phyloP scores from a whole-genome alignment of 2,888 invertebrate genomes.

The Drosophila seclusa region DNA sequence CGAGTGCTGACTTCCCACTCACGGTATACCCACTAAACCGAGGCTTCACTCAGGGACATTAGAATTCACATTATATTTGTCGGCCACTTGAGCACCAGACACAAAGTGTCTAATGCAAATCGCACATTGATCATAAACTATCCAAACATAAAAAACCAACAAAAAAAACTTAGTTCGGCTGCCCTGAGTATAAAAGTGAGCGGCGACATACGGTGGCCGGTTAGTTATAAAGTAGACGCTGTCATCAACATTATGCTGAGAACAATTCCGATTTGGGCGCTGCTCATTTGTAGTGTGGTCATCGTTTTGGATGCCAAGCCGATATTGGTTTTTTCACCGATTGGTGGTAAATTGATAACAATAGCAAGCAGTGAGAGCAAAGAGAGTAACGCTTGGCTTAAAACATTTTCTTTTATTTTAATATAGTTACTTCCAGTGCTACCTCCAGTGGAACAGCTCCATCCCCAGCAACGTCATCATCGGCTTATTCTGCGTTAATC shows the following conservation, averaged over 20 bases:
- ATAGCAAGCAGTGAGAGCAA: not conserved
- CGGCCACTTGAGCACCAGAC: constrained; percentile 54
- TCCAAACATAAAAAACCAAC: constrained; percentile 39
- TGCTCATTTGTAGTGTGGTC: constrained; percentile 46
- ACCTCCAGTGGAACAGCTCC: constrained; percentile 7
- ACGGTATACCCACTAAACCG: constrained; percentile 5
- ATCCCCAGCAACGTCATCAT: constrained; percentile 29
- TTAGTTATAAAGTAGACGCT: constrained; percentile 48
- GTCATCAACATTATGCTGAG: constrained; percentile 51
- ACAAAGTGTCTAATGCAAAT: constrained; percentile 46
- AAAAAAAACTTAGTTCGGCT: constrained; percentile 15
- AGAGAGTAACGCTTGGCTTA: not conserved
- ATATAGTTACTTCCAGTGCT: constrained; percentile 28
- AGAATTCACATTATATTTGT: constrained; percentile 54
- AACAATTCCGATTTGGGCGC: constrained; percentile 56
- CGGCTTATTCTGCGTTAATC: constrained; percentile 52
- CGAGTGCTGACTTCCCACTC: constrained; percentile 22
- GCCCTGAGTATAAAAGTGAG: constrained; percentile 62
- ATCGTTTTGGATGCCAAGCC: constrained; percentile 54
- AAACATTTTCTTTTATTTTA: constrained; percentile 5
- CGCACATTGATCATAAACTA: constrained; percentile 54
- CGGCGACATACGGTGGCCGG: constrained; percentile 40
- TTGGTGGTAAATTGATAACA: constrained; percentile 44
- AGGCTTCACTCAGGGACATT: constrained; percentile 31
- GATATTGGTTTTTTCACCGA: constrained; percentile 61